These are phyloP conservation scores for Bombus haemorrhoidalis DNA, from an alignment of 1,140 invertebrate species.

Conservation along the genomic window DNA sequence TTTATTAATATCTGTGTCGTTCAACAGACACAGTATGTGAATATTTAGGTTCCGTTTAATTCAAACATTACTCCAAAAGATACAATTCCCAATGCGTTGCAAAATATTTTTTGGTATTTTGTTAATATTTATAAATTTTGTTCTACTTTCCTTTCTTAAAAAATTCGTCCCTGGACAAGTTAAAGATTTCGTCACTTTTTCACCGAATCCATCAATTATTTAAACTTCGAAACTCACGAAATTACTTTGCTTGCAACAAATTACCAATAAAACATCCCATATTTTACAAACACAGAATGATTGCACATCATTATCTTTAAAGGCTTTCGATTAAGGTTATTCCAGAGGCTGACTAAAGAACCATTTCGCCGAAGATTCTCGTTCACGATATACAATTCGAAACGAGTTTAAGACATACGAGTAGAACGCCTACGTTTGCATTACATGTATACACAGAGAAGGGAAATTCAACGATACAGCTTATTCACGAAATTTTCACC, in stretches of 20 bases:
- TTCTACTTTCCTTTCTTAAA: neutral
- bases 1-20: neutral
- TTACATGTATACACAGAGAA: neutral
- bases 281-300: neutral
- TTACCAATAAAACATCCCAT: neutral
- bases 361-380: constrained; percentile 17
- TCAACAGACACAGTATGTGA: neutral
- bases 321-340: neutral
- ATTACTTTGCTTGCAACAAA: neutral
- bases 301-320: neutral
- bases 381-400: constrained; percentile 8
- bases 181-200: neutral
- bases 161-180: neutral
- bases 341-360: neutral
- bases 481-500: constrained; percentile 6
- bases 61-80: neutral
- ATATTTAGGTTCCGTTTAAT: neutral
- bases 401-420: constrained; percentile 23
- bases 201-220: neutral
- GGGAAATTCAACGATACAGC: neutral
- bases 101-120: neutral
- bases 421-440: constrained; percentile 37
- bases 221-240: neutral
- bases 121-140: neutral
- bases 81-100: neutral